Percentiles rank a stretch among this genome's conserved stretches.
These are phyloP conservation scores for Aphis craccivora DNA, from an alignment of 1,140 invertebrate species.

Conservation along the genomic window DNA sequence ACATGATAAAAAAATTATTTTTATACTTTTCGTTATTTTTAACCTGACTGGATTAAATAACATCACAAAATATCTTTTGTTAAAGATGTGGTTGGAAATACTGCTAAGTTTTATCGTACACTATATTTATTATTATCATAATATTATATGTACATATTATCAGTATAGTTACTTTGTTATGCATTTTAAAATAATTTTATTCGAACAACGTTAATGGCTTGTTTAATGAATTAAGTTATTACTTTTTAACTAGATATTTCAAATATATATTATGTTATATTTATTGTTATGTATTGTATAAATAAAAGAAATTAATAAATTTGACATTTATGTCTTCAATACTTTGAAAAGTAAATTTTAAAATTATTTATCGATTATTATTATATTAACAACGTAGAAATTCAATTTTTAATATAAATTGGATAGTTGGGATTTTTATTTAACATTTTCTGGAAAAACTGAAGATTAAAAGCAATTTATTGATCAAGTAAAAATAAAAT, in stretches of 20 bases:
- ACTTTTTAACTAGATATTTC: not conserved
- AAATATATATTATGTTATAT: not conserved
- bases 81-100: not conserved
- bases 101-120: no score
- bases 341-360: not conserved
- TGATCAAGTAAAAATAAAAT: not conserved
- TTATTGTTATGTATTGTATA: not conserved
- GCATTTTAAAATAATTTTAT: not conserved
- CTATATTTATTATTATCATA: no score
- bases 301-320: not conserved
- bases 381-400: not conserved
- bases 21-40: not conserved
- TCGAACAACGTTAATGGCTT: not conserved
- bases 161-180: not conserved
- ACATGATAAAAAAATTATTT: no score
- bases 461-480: not conserved
- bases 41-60: not conserved
- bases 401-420: not conserved
- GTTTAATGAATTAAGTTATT: not conserved
- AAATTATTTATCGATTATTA: not conserved
- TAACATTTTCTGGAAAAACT: not conserved
- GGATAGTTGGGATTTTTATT: not conserved
- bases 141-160: not conserved
- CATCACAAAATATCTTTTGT: not conserved
- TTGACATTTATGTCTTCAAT: not conserved